These are phyloP conservation scores for Leguminivora glycinivorella DNA, from an alignment of 1,140 invertebrate species.

Conservation along the genomic window DNA sequence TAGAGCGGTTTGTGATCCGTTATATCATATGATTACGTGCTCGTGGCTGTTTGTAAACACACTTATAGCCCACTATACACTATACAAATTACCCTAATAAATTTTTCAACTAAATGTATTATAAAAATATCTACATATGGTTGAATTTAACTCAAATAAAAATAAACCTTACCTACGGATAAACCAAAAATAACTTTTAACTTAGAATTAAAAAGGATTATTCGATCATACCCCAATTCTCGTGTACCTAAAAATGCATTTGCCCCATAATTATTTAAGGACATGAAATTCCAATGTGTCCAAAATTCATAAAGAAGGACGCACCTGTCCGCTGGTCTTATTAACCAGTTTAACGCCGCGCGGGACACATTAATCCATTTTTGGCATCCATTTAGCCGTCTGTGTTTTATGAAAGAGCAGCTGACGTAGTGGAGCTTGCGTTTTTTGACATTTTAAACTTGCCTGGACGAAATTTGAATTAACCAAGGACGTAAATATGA, in stretches of 20 bases:
- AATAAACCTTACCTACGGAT: no score
- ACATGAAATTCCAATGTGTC: neutral
- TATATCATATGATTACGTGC: neutral
- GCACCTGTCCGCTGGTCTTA: neutral
- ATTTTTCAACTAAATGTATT: no score
- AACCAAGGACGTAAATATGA: neutral
- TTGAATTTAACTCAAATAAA: no score
- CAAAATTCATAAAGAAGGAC: neutral
- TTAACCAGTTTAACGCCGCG: no score
- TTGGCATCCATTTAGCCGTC: neutral
- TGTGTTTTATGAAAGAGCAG: neutral
- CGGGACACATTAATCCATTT: neutral
- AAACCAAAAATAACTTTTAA: no score
- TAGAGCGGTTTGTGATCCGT: neutral
- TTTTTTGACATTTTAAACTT: neutral
- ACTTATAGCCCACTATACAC: no score
- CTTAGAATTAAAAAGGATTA: no score
- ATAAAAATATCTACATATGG: no score
- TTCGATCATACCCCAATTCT: no score
- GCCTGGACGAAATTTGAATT: neutral
- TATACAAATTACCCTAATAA: no score
- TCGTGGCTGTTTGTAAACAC: neutral
- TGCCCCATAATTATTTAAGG: neutral
- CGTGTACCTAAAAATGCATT: no score
- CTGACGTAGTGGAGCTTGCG: neutral